Base-by-base conservation (phyloP, 53 echinoderm and acorn worm genomes). In the Antedon mediterranea region DNA sequence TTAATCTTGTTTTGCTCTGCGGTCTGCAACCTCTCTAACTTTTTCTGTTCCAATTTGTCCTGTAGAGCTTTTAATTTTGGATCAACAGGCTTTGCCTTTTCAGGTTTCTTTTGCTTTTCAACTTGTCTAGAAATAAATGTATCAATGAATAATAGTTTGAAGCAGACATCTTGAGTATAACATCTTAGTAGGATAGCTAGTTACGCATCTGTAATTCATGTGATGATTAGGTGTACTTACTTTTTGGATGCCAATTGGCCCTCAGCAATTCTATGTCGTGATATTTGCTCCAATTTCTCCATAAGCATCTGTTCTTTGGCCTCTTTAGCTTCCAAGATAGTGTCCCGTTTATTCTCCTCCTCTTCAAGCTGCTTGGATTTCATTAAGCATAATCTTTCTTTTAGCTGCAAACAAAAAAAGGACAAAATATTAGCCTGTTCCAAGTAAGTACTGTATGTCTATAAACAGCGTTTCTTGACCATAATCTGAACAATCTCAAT, bases 261-360 rank as follows among this genome's bases (percentile, higher is more conserved):
- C 70, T 89, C 91, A 7, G 89, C 89, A 15, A 84, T 85, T 37
- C 95, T 85, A 72, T 95, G 95, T 74, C 87, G 89, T 18, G 95
- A 91, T 75, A 95, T 95, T 82, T 95, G 95, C 74, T 95, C 85
- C 29, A 95, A 81, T 73, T 89, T 95, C 0, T 81, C 89, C 91
- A 95, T 95, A 77, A 95, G 76, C 74, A 89, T 44, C 14, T 83
- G 81, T 30, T 95, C 95, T 71, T 91, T 91, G 30, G 95, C 91
- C 33, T 91, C 89, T 75, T 95, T 95, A 6, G 73, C 74, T 33
- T 87, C 95, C 28, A 95, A 34, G 76, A 95, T 95, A 43, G 85
- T 85, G 79, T 95, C 95, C 74, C 91, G 83, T 75, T 87, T 95
- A 37, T 79, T 91, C 77, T 95, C 95, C 29, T 85, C 32, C 31